These are phyloP conservation scores for Cathartes aura DNA, from an alignment of 2,113 vertebrate genomes.

Conservation along the genomic window DNA sequence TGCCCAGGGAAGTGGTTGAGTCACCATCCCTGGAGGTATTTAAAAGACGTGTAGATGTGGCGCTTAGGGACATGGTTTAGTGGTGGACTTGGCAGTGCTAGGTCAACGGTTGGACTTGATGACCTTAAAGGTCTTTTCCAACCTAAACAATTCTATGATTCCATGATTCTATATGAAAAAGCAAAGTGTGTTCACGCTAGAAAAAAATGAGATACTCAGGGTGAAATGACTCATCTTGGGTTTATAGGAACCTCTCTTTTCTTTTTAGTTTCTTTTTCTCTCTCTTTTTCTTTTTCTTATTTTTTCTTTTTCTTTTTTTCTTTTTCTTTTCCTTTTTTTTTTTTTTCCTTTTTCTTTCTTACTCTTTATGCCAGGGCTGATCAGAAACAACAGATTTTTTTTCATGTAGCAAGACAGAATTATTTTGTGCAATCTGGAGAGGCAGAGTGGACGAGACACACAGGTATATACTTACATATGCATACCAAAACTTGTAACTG, in stretches of 20 bases:
- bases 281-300: too few relatives aligned
- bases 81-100: not conserved
- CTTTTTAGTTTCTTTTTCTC: not conserved
- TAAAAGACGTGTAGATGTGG: not conserved
- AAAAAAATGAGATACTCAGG: not conserved
- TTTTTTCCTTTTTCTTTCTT: not conserved
- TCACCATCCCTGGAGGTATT: not conserved
- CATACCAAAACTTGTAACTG: not conserved
- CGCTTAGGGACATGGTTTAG: not conserved
- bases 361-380: not conserved
- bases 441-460: not conserved
- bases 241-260: not conserved
- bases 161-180: not conserved
- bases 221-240: not conserved
- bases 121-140: not conserved
- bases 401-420: not conserved
- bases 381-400: not conserved
- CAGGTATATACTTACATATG: not conserved
- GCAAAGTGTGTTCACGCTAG: not conserved
- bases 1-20: not conserved
- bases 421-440: not conserved
- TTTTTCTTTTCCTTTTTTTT: too few relatives aligned
- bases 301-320: accelerated
- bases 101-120: accelerated
- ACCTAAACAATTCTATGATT: not conserved